Evolutionary conservation across 2,113 vertebrate species (phyloP), one percentile per base, ranked within the genome.

Genomic region (Nycticebus coucang): DNA sequence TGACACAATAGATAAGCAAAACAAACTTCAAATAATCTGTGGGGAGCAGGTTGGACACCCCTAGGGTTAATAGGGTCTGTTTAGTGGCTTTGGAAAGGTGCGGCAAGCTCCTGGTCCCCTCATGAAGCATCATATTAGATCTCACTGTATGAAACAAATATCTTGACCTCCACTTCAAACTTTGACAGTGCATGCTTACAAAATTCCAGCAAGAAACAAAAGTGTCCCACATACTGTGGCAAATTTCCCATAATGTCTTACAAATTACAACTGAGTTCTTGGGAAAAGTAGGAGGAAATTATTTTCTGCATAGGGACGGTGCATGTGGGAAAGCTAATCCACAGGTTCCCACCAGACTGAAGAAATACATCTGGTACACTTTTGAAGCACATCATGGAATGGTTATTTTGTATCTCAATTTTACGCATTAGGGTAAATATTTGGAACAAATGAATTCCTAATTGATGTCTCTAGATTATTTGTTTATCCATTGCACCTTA

Each of bases 221-320:
- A 97, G 83, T n/a, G 17, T 98, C 97, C 98, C 97, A 96, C 95
- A 97, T 97, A 98, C 77, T 96, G 97, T 98, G 98, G 97, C 96
- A 98, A 77, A 97, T 97, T 98, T 98, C 98, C 98, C 98, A 96
- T 97, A 96, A 98, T 97, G 93, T 98, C 84, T 91, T 97, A 94
- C 69, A 98, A 98, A 98, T 97, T 98, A 95, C 98, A 97, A 93
- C 94, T 90, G 97, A 98, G 98, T 98, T 98, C 95, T 85, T 98
- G 98, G 98, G 98, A 98, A 98, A 98, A 98, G 91, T 93, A 98
- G 77, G 96, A 98, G 98, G 98, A 98, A 98, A 98, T 97, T 86
- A 97, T 98, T 97, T 98, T 97, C 97, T 98, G 98, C 97, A 97
- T 93, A 84, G 96, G 97, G 97, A 98, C 93, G 95, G 57, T 95